Evolutionary conservation across 30 jellyfish, hydroid and myxozoan species (phyloP).

Genomic region (Aurelia sp.): DNA sequence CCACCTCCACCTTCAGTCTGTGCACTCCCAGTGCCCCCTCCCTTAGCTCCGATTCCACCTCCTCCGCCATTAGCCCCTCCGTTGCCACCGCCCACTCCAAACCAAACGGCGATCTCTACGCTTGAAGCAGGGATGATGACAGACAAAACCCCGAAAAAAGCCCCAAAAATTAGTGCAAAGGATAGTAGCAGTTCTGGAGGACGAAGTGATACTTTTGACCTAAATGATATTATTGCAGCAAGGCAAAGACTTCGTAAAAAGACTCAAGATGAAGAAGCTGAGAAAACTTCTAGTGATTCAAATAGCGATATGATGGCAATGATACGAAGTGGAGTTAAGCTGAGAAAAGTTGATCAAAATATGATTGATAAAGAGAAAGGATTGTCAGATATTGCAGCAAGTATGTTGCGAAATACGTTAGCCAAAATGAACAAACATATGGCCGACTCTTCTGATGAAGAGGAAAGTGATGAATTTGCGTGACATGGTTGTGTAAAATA

Average conservation of each 20-base stretch:
- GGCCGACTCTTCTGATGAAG: constrained; percentile 84
- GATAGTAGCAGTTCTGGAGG: not conserved
- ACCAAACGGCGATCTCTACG: not conserved
- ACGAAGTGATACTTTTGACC: constrained; percentile 38
- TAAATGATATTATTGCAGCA: constrained; percentile 50
- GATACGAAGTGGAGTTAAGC: constrained; percentile 73
- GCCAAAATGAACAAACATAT: constrained; percentile 83
- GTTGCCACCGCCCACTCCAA: constrained; percentile 60
- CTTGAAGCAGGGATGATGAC: not conserved
- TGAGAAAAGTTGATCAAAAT: constrained; percentile 67
- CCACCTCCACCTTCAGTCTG: constrained; percentile 53
- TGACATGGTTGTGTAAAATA: not conserved
- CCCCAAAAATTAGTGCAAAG: not conserved
- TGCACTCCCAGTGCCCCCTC: not conserved
- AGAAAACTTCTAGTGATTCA: not conserved
- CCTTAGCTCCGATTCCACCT: constrained; percentile 62
- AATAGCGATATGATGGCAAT: constrained; percentile 58
- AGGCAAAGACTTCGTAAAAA: constrained; percentile 52
- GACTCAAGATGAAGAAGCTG: constrained; percentile 16
- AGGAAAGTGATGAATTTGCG: constrained; percentile 38
- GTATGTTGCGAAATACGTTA: constrained; percentile 65
- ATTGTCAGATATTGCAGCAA: constrained; percentile 67
- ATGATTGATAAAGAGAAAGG: constrained; percentile 20
- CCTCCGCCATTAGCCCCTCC: constrained; percentile 77
- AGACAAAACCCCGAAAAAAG: not conserved